These are phyloP conservation scores for Drepanosiphum platanoidis DNA, from an alignment of 2,888 invertebrate species.

Conservation along the genomic window DNA sequence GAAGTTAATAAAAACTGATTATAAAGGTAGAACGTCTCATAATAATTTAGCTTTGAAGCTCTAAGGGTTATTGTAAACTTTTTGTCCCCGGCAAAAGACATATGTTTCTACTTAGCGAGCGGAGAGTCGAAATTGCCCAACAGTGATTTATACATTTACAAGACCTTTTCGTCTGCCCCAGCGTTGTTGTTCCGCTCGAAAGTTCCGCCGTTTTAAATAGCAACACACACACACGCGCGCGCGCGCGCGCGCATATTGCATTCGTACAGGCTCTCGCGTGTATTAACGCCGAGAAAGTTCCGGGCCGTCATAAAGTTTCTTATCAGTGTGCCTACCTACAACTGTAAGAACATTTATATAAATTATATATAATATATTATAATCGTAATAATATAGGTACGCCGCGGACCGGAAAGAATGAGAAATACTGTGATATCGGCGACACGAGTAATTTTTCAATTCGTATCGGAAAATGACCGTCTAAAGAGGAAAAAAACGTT, in stretches of 20 bases:
- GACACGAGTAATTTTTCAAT: too few relatives aligned
- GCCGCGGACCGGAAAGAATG: background rate
- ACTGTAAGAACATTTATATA: constrained; percentile 7
- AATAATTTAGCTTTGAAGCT: constrained; percentile 19
- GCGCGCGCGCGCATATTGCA: too few relatives aligned
- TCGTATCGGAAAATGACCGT: too few relatives aligned
- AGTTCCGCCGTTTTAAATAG: constrained; percentile 45
- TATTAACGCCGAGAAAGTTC: constrained; percentile 32
- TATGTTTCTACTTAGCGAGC: constrained; percentile 38
- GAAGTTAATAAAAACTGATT: constrained; percentile 38
- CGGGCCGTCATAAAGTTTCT: constrained; percentile 9
- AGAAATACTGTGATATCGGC: too few relatives aligned
- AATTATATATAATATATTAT: background rate
- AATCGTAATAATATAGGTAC: too few relatives aligned
- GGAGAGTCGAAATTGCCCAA: constrained; percentile 5
- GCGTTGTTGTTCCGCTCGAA: constrained; percentile 23
- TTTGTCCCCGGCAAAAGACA: constrained; percentile 33
- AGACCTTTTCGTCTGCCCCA: constrained; percentile 5
- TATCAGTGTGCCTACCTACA: constrained; percentile 31
- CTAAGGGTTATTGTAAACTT: constrained; percentile 24
- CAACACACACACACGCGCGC: too few relatives aligned
- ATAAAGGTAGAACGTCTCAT: constrained; percentile 26
- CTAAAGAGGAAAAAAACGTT: too few relatives aligned
- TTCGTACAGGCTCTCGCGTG: background rate
- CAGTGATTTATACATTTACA: constrained; percentile 47